A percentile compares a stretch with the other conserved stretches of the same genome.
Conservation (phyloP, 2,113 vertebrate species). For the Oreochromis aureus region DNA sequence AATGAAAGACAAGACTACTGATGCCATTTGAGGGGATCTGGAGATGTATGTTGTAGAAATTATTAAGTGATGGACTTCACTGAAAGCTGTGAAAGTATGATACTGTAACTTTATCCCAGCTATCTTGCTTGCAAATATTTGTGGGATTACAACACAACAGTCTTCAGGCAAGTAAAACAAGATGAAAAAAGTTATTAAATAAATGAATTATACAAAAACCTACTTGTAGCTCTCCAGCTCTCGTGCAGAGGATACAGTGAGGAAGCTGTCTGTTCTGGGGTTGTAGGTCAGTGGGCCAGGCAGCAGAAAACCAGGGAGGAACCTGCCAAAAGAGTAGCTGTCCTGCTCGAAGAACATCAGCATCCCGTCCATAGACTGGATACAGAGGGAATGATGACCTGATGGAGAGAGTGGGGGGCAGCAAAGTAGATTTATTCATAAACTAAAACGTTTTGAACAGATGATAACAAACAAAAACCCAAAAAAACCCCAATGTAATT, state of each 20-base stretch:
- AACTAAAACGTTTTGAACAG: not conserved
- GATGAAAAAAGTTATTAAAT: not conserved
- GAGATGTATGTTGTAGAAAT: not conserved
- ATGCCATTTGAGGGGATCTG: not conserved
- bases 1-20: not conserved
- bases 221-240: slow-evolving; percentile 97
- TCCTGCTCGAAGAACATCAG: slow-evolving; percentile 98
- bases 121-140: not conserved
- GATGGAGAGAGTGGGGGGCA: not conserved
- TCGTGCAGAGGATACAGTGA: slow-evolving; percentile 87
- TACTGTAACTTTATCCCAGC: not conserved
- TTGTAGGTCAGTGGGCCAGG: slow-evolving; percentile 91
- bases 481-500: not conserved
- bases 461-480: not conserved
- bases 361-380: slow-evolving; percentile 98
- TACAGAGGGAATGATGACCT: slow-evolving; percentile 94
- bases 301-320: slow-evolving; percentile 89
- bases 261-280: slow-evolving; percentile 87
- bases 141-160: not conserved
- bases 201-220: not conserved
- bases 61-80: not conserved
- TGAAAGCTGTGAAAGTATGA: not conserved
- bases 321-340: slow-evolving; percentile 90
- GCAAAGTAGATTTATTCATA: not conserved
- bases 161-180: not conserved